Evolutionary conservation across 2,113 vertebrate species (phyloP).

Genomic region (Lophochroa leadbeateri): DNA sequence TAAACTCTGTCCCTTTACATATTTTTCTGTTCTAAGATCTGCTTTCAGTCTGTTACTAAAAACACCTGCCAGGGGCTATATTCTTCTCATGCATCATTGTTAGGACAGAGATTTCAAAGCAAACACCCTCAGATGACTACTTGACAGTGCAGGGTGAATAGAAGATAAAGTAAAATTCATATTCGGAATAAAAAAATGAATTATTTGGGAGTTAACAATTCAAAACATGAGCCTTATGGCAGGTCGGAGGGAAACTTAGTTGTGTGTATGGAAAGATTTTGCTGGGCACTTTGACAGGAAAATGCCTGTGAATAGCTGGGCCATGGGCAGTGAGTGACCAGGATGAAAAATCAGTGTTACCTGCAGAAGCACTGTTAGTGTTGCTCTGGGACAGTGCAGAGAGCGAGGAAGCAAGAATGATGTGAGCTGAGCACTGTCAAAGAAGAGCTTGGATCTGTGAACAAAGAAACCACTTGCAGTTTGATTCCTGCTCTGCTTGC

Average conservation of each 20-base stretch:
- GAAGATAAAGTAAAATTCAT: neutral
- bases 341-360: neutral
- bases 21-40: neutral
- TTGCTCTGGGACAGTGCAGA: neutral
- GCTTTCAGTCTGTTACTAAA: neutral
- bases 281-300: neutral
- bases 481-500: conserved; percentile 30
- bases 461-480: conserved; percentile 44
- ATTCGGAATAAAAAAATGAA: neutral
- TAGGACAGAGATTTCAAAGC: neutral
- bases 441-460: neutral
- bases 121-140: neutral
- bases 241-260: neutral
- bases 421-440: neutral
- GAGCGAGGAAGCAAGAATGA: neutral
- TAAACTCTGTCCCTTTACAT: neutral
- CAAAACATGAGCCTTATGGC: neutral
- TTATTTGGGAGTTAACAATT: neutral
- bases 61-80: neutral
- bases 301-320: neutral
- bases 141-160: neutral
- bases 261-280: neutral
- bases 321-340: neutral
- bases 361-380: neutral
- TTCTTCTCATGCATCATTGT: neutral